These are phyloP conservation scores for Thera obeliscata DNA, from an alignment of 2,888 invertebrate species.

Conservation along the genomic window DNA sequence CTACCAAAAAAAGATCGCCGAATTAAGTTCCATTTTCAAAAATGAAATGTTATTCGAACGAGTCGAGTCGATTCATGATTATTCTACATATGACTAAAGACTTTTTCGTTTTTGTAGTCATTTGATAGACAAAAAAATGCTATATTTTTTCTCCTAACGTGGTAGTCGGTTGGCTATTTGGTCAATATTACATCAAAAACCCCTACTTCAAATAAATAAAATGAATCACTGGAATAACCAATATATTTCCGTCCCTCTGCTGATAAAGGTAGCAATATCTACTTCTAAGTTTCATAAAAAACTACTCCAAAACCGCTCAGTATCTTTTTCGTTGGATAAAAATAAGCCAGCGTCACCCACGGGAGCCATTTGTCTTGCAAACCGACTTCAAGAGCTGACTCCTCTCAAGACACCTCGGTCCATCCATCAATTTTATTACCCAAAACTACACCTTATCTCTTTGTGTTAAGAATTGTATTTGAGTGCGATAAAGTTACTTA, in stretches of 20 bases:
- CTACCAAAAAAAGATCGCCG: too few species aligned
- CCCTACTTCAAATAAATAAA: not conserved
- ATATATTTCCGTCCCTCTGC: constrained; percentile 6
- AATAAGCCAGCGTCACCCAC: constrained; percentile 53
- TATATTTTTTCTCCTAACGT: too few species aligned
- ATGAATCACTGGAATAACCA: constrained; percentile 4
- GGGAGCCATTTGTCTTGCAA: constrained; percentile 64
- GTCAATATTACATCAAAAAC: not conserved
- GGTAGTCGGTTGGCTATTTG: too few species aligned
- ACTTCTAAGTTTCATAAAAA: constrained; percentile 36
- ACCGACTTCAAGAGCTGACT: constrained; percentile 41
- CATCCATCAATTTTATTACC: not conserved
- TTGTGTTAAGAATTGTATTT: constrained; percentile 29
- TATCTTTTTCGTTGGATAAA: constrained; percentile 55
- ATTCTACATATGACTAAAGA: too few species aligned
- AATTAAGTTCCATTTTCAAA: too few species aligned
- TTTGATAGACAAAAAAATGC: too few species aligned
- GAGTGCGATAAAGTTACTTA: constrained; percentile 35
- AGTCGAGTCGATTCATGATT: too few species aligned
- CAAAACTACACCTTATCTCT: constrained; percentile 24
- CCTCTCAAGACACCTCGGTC: constrained; percentile 26
- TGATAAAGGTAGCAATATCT: constrained; percentile 13
- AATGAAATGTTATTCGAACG: too few species aligned
- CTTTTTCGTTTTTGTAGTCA: too few species aligned
- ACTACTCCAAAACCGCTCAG: constrained; percentile 39